Conservation (phyloP, 1,140 invertebrate species). For the Drosophila ironensis region DNA sequence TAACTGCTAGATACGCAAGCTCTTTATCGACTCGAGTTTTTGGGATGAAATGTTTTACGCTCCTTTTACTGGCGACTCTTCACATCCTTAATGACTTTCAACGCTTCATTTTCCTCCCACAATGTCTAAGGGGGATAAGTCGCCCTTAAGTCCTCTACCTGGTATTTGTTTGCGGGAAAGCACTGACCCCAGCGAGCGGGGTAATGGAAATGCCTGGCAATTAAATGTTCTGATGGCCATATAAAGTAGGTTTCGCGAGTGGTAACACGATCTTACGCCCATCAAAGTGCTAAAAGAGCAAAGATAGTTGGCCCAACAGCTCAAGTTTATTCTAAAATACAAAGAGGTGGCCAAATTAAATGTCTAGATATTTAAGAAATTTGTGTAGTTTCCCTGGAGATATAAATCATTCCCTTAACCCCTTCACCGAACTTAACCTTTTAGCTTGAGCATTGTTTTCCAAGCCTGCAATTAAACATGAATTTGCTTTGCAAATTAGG, state of each 20-base stretch:
- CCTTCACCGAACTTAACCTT: no score
- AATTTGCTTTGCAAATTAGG: neutral
- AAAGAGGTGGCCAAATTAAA: no score
- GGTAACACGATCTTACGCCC: conserved; percentile 19
- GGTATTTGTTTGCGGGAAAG: conserved; percentile 6
- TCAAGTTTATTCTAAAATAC: no score
- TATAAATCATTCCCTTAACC: no score
- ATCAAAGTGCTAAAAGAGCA: conserved; percentile 14
- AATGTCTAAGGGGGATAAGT: no score
- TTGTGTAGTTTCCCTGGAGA: no score
- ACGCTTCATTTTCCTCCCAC: conserved; percentile 45
- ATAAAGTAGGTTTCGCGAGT: conserved; percentile 14
- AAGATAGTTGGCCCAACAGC: neutral
- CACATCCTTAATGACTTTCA: conserved; percentile 58
- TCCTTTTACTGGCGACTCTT: conserved; percentile 50
- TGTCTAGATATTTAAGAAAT: no score
- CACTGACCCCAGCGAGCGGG: conserved; percentile 17
- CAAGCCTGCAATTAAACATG: neutral
- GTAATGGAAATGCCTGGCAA: conserved; percentile 27
- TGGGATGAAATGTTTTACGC: conserved; percentile 65
- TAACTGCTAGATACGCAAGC: conserved; percentile 52
- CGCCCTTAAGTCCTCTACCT: no score
- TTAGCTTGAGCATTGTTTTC: neutral
- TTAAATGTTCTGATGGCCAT: conserved; percentile 28
- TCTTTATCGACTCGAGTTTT: conserved; percentile 55